Conservation (phyloP, 2,888 invertebrate species). For the Heliconius erato region DNA sequence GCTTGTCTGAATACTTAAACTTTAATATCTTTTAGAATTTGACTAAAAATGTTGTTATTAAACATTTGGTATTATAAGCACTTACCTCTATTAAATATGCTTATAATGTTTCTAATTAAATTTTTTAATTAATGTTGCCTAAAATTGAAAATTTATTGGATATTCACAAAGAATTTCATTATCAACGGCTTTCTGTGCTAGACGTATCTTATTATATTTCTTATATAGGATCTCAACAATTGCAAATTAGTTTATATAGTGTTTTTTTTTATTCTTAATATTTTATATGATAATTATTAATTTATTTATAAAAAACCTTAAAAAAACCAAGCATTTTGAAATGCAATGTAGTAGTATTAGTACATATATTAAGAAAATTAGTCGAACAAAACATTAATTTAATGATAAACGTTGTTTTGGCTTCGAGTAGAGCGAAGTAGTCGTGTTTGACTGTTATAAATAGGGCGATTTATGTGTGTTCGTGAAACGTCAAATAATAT, state of each 20-base stretch:
- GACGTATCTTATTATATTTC: neutral
- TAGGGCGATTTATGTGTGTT: slow-evolving; percentile 20
- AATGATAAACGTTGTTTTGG: slow-evolving; percentile 25
- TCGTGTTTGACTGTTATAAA: slow-evolving; percentile 22
- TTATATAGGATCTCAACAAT: neutral
- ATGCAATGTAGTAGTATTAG: neutral
- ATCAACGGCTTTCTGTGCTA: neutral
- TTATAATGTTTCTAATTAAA: too few species aligned
- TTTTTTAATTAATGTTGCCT: neutral
- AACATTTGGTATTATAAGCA: neutral
- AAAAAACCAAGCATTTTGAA: neutral
- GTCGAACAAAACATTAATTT: neutral
- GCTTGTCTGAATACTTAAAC: neutral
- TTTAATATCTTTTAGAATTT: slow-evolving; percentile 20
- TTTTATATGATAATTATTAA: too few species aligned
- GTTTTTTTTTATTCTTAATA: too few species aligned
- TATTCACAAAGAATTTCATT: neutral
- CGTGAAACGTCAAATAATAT: slow-evolving; percentile 12
- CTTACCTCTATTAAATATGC: neutral
- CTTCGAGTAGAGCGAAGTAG: slow-evolving; percentile 12
- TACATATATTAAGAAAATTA: slow-evolving; percentile 3
- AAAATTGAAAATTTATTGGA: slow-evolving; percentile 6
- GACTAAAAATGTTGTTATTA: neutral
- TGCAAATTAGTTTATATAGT: neutral
- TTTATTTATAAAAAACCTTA: neutral